Base-by-base conservation (phyloP, 2,797 vertebrate genomes). In the Microchirus variegatus region DNA sequence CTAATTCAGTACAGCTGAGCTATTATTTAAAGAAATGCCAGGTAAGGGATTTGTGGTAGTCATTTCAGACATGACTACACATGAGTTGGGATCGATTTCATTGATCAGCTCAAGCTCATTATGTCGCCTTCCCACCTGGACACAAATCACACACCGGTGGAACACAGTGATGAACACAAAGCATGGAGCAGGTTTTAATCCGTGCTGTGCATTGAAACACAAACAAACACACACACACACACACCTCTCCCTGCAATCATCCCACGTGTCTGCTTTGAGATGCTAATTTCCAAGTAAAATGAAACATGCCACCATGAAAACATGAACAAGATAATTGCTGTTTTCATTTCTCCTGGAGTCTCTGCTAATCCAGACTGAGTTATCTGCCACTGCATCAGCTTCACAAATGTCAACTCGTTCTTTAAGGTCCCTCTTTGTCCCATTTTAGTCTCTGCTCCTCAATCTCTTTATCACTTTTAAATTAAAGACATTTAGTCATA, bases 211-310 rank as follows among this genome's bases (percentile, higher is more conserved):
- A 68, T 63, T 55, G 76, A 63, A 76, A 17, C 59, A 65, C 53
- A 48, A 35, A 49, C 46, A 40, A 41, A 44, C 63, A 55, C 40
- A 37, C 49, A 52, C 52, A 55, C 56, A 61, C 56, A 49, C 44
- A 43, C 16, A 49, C 53, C 56, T 63, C 52, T 19, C 70, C 40
- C 60, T 14, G 17, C 70, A 59, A 69, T 82, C 82, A 79, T 62
- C 77, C 75, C 17, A 50, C 69, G 70, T 74, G 65, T 75, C 65
- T 81, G 69, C 78, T 90, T 77, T 81, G 84, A 60, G 45, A 68
- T 85, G 87, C 70, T 86, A 83, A 90, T 89, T 88, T 82, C 56
- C 66, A 43, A 48, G 59, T 77, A 83, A 80, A 83, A 87, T 82
- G 70, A 82, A 86, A 87, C 78, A 73, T 64, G 74, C 81, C 67